Percentiles rank a stretch among this genome's conserved stretches.
Evolutionary conservation across 2,888 invertebrate species (phyloP).

Genomic region (Drosophila robusta): DNA sequence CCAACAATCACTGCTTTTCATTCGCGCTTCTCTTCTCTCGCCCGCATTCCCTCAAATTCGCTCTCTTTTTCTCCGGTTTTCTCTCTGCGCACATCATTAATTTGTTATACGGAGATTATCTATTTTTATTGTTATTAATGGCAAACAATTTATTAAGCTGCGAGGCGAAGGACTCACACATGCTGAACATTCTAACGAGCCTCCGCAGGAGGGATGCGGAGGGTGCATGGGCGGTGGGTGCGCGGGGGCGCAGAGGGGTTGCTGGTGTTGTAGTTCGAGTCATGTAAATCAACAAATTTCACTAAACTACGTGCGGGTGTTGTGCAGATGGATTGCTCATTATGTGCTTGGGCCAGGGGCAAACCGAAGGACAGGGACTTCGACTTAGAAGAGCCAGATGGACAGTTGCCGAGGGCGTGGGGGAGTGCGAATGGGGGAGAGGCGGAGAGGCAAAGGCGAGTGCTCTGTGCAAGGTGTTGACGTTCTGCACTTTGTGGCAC

Average conservation of each 20-base stretch:
- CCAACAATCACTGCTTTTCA: conserved; percentile 27
- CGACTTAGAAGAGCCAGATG: conserved; percentile 6
- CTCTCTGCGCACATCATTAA: conserved; percentile 78
- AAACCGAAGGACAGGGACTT: conserved; percentile 9
- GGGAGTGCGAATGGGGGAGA: not conserved
- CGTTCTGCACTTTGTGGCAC: conserved; percentile 68
- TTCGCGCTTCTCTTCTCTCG: not conserved
- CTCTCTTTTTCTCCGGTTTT: conserved; percentile 29
- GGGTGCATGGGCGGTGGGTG: not conserved
- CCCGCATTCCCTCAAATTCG: conserved; percentile 2
- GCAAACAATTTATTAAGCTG: conserved; percentile 82
- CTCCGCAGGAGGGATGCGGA: not conserved
- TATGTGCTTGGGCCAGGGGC: conserved; percentile 32
- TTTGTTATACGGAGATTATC: conserved; percentile 83
- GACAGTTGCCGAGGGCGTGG: not conserved
- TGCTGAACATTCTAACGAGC: conserved; percentile 30
- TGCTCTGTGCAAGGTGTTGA: conserved; percentile 66
- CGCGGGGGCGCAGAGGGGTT: not conserved
- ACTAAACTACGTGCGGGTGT: conserved; percentile 79
- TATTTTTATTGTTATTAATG: conserved; percentile 84
- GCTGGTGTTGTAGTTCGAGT: conserved; percentile 32
- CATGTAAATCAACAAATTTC: conserved; percentile 76
- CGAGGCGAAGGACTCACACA: conserved; percentile 63
- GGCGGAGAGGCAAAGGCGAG: not conserved
- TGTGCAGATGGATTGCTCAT: conserved; percentile 77